Evolutionary conservation across 2,797 vertebrate species (phyloP).

Genomic region (Phoxinus dragarum): DNA sequence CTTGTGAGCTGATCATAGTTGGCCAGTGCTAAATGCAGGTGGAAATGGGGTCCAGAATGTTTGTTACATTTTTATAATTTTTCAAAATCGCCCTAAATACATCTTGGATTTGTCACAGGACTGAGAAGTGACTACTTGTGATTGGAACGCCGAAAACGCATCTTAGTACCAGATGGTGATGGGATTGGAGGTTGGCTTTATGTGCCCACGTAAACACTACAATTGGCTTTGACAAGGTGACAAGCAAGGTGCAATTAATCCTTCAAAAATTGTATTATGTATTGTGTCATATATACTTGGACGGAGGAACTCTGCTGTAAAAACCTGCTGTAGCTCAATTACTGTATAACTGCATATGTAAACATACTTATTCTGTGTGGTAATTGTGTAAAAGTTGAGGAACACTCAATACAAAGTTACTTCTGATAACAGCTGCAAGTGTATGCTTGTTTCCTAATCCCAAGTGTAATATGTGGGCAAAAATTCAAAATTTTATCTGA

Average conservation of each 20-base stretch:
- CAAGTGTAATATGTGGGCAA: neutral
- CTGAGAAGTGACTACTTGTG: neutral
- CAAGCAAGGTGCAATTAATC: neutral
- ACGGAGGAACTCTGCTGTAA: neutral
- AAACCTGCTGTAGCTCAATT: neutral
- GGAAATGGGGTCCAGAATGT: neutral
- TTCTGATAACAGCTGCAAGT: neutral
- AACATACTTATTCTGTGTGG: too few relatives aligned
- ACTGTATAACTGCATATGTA: neutral
- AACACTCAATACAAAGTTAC: neutral
- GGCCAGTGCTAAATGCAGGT: neutral
- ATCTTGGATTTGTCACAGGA: neutral
- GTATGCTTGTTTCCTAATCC: neutral
- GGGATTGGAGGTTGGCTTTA: neutral
- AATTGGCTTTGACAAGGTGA: neutral
- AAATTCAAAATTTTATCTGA: neutral
- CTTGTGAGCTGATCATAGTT: too few relatives aligned
- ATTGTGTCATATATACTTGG: neutral
- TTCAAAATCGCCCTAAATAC: neutral
- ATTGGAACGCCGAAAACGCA: neutral
- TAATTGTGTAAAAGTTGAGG: neutral
- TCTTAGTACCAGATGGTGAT: neutral
- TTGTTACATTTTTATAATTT: neutral
- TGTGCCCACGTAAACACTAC: neutral
- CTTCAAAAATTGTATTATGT: neutral